Evolutionary conservation across 2,113 vertebrate species (phyloP).

Genomic region (Misgurnus anguillicaudatus): DNA sequence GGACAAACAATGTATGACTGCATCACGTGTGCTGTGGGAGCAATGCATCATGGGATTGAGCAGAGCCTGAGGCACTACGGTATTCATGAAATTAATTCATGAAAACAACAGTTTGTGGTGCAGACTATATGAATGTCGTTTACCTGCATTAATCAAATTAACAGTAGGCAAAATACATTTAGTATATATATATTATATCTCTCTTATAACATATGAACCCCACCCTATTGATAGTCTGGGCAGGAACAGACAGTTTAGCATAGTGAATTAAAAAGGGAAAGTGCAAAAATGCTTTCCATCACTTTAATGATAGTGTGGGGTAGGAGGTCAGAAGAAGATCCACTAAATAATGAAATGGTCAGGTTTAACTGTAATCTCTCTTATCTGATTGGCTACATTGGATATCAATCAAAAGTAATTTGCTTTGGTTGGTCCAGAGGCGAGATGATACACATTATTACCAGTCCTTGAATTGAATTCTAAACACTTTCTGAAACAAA

Average conservation of each 20-base stretch:
- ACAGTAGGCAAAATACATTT: slow-evolving; percentile 30
- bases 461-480: slow-evolving; percentile 17
- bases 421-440: background rate
- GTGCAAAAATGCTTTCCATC: slow-evolving; percentile 2
- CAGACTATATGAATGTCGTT: slow-evolving; percentile 13
- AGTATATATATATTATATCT: slow-evolving; percentile 50
- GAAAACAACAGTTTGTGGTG: slow-evolving; percentile 38
- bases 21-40: background rate
- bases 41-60: slow-evolving; percentile 47
- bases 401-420: slow-evolving; percentile 3
- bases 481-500: slow-evolving; percentile 30
- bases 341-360: background rate
- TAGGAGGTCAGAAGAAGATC: too few species aligned
- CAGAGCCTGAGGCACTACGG: slow-evolving; percentile 70
- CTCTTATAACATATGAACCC: slow-evolving; percentile 20
- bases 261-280: background rate
- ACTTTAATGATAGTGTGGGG: background rate
- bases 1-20: background rate
- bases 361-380: background rate
- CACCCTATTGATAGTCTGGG: background rate
- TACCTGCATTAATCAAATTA: slow-evolving; percentile 18
- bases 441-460: slow-evolving; percentile 1
- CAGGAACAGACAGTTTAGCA: background rate
- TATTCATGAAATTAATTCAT: slow-evolving; percentile 58
- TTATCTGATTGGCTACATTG: slow-evolving; percentile 12